A percentile compares a stretch with the other conserved stretches of the same genome.
Evolutionary conservation across 2,888 invertebrate genomes (phyloP).

Genomic region (Sipha maydis): DNA sequence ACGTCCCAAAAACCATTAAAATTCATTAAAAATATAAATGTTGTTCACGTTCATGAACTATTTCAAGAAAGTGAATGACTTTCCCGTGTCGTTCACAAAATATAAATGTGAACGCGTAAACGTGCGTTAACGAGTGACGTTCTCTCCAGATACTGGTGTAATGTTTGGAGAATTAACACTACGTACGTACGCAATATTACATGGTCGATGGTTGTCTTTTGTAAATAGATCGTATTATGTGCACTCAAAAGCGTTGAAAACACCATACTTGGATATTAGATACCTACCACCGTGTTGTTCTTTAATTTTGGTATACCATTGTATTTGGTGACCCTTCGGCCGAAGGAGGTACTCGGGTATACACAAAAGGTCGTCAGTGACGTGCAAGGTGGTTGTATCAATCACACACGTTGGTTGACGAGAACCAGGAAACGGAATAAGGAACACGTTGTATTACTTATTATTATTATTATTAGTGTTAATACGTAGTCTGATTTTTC

Average conservation of each 20-base stretch:
- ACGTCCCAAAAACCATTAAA: too few species aligned
- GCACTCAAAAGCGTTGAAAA: neutral
- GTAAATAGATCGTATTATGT: neutral
- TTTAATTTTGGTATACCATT: constrained; percentile 4
- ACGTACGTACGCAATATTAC: neutral
- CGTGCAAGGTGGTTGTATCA: neutral
- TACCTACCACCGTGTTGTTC: neutral
- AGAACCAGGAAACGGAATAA: neutral
- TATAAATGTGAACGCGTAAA: too few species aligned
- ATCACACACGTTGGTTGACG: neutral
- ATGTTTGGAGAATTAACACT: too few species aligned
- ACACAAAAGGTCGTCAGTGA: constrained; percentile 14
- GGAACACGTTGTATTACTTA: neutral
- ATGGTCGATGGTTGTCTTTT: neutral
- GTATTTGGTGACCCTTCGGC: constrained; percentile 3
- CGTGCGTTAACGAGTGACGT: too few species aligned
- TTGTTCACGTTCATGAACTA: too few species aligned
- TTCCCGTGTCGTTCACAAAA: too few species aligned
- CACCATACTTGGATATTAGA: too few species aligned
- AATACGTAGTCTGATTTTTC: neutral
- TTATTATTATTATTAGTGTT: too few species aligned
- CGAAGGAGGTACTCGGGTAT: neutral
- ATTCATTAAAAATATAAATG: too few species aligned
- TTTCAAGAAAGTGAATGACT: too few species aligned
- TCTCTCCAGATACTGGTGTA: too few species aligned